Conservation (phyloP, 2,797 vertebrate species). For the Myotis planiceps region DNA sequence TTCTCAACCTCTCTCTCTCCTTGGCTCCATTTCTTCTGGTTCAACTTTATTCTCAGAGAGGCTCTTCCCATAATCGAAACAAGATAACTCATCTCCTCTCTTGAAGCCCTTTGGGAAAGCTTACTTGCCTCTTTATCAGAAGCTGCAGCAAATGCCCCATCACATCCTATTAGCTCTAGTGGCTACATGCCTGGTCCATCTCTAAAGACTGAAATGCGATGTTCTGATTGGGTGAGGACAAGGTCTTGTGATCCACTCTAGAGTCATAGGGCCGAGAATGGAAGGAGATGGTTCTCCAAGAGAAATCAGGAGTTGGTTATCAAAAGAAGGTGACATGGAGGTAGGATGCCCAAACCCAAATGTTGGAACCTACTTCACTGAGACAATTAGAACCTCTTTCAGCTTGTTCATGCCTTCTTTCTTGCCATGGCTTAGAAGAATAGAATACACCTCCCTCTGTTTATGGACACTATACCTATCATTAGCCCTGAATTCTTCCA, state of each 20-base stretch:
- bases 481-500: not conserved
- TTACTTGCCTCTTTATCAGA: not conserved
- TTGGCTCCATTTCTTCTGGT: not conserved
- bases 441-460: not conserved
- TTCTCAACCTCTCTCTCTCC: not conserved
- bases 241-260: not conserved
- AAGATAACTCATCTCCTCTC: not conserved
- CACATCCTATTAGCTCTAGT: not conserved
- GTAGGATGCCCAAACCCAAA: not conserved
- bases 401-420: not conserved
- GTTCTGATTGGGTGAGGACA: not conserved
- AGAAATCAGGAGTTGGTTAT: not conserved
- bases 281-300: not conserved
- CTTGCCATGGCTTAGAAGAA: not conserved
- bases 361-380: not conserved
- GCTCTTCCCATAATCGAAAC: not conserved
- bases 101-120: not conserved
- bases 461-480: not conserved
- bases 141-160: not conserved
- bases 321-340: not conserved
- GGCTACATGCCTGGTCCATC: not conserved
- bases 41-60: constrained; percentile 3
- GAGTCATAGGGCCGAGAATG: not conserved
- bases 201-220: not conserved
- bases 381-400: not conserved